These are phyloP conservation scores for Meta bourneti DNA, from an alignment of 2,888 invertebrate genomes.

Conservation along the genomic window DNA sequence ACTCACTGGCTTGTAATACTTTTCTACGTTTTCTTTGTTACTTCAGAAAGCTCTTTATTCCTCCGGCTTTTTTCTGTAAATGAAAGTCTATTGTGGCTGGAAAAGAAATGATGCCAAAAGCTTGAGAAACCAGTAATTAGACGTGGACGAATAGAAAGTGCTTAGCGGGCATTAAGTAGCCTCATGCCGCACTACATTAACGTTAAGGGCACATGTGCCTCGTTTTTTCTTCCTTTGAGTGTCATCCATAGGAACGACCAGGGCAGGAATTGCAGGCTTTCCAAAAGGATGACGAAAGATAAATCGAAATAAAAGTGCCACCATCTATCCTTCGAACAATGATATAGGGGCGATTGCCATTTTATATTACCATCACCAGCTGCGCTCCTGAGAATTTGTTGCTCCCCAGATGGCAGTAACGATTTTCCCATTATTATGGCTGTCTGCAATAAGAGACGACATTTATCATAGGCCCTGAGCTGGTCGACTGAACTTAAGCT, in stretches of 20 bases:
- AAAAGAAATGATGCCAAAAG: no score
- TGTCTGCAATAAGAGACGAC: constrained; percentile 22
- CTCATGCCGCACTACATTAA: no score
- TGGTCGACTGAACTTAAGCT: neutral
- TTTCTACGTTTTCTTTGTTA: no score
- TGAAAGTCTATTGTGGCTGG: no score
- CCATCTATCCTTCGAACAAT: neutral
- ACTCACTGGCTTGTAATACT: no score
- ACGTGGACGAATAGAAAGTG: no score
- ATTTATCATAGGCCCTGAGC: constrained; percentile 6
- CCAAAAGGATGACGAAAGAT: neutral
- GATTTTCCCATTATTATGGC: constrained; percentile 29
- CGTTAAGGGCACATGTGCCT: neutral
- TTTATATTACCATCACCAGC: constrained; percentile 13
- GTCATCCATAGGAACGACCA: neutral
- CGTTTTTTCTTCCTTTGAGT: neutral
- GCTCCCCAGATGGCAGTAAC: constrained; percentile 35
- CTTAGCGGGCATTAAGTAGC: no score
- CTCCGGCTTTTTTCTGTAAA: no score
- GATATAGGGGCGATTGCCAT: neutral
- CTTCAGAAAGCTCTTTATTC: no score
- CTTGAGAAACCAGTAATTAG: no score
- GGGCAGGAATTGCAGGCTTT: neutral
- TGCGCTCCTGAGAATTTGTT: neutral
- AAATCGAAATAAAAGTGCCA: neutral